Conservation (phyloP, 2,797 vertebrate genomes). For the Serranus cabrilla region DNA sequence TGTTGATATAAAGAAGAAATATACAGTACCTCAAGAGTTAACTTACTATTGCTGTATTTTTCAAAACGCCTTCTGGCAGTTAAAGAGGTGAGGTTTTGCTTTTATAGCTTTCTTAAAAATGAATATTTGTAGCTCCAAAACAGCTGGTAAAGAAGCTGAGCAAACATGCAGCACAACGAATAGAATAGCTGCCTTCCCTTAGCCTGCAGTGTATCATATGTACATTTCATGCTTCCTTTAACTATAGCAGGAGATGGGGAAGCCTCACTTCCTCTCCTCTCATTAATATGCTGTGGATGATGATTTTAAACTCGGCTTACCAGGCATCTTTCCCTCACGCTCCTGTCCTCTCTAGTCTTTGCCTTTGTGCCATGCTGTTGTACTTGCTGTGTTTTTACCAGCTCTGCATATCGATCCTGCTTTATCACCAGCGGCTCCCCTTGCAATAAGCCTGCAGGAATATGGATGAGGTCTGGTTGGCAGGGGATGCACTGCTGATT, state of each 20-base stretch:
- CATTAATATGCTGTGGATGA: slow-evolving; percentile 62
- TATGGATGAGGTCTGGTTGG: slow-evolving; percentile 80
- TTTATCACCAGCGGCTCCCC: slow-evolving; percentile 78
- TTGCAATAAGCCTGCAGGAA: slow-evolving; percentile 81
- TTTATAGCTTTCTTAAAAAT: slow-evolving; percentile 50
- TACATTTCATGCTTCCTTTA: slow-evolving; percentile 62
- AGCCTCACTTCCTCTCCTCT: slow-evolving; percentile 24
- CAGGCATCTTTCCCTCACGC: slow-evolving; percentile 60
- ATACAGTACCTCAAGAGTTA: slow-evolving; percentile 60
- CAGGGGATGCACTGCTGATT: slow-evolving; percentile 76
- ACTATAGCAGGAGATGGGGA: slow-evolving; percentile 37
- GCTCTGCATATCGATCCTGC: slow-evolving; percentile 84
- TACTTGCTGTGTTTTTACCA: slow-evolving; percentile 80
- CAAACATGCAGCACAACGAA: slow-evolving; percentile 32
- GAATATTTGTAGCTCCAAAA: slow-evolving; percentile 53
- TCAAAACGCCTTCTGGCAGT: slow-evolving; percentile 31
- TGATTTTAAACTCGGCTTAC: slow-evolving; percentile 64
- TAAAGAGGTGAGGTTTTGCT: slow-evolving; percentile 35
- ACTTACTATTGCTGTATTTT: slow-evolving; percentile 54
- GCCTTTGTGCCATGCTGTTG: slow-evolving; percentile 76
- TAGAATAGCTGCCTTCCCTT: slow-evolving; percentile 18
- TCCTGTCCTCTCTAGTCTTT: slow-evolving; percentile 62
- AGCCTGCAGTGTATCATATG: slow-evolving; percentile 43
- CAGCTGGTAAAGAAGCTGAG: slow-evolving; percentile 35
- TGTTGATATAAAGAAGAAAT: slow-evolving; percentile 44